Evolutionary conservation across 2,888 invertebrate species (phyloP), one percentile per base, ranked within the genome.

Genomic region (Eupithecia insigniata): DNA sequence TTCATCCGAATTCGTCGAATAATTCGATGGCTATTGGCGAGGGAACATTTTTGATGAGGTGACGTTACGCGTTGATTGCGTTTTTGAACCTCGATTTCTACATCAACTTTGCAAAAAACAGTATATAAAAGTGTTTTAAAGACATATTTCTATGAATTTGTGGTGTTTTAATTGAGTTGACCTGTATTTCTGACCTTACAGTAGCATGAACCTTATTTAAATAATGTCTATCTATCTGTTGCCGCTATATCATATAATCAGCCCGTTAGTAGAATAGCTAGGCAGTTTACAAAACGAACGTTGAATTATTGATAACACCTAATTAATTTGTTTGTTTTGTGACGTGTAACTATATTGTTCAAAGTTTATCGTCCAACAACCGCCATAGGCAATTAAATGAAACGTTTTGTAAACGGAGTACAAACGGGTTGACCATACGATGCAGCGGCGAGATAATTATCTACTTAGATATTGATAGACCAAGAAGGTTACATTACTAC

Each of bases 1-100:
- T 74, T 71, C 58, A 74, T 69, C 51, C 60, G 30, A 55, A 32
- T 69, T 69, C 46, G 34, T 64, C 58, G 58, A 74, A 69, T 74
- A 67, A 69, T 71, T 71, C 51, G 69, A 71, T 66, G 64, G 61
- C 43, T 69, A 70, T 70, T 64, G 67, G 65, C 30, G 28, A 39
- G 39, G 69, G n/a, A 14, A 58, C 34, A 64, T 64, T 69, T 67
- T 66, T 72, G 65, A 72, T 66, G 66, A 61, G 30, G 32, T 46
- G 22, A 65, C 30, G 58, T 62, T 64, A 62, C 18, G 60, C 60
- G 60, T 60, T 60, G 30, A 60, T 60, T 60, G 60, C 30, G 16
- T 30, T 60, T 55, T 55, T 55, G 26, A 55, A 55, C 55, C 55
- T 51, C 22, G 22, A 22, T 51, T 22, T 51, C 22, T 55, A 55